Evolutionary conservation across 1,140 invertebrate genomes (phyloP).

Genomic region (Ostrea edulis): DNA sequence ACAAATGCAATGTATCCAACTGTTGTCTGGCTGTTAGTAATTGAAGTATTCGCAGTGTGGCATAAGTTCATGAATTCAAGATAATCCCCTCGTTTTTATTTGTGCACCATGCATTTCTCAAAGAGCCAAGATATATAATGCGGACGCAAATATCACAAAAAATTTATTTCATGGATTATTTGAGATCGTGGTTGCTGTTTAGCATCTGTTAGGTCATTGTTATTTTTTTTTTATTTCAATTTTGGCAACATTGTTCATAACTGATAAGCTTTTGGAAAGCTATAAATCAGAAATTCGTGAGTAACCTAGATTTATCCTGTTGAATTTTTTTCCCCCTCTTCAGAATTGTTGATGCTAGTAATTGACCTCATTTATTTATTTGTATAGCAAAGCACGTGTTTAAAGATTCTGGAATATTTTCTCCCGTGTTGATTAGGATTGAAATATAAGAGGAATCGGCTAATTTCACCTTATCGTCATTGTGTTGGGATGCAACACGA

Average conservation of each 20-base stretch:
- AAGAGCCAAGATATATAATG: constrained; percentile 16
- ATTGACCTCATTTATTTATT: constrained; percentile 35
- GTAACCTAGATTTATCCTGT: not conserved
- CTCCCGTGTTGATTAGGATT: constrained; percentile 10
- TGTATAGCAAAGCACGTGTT: not conserved
- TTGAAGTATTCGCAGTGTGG: not conserved
- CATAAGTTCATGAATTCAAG: not conserved
- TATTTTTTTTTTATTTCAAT: not conserved
- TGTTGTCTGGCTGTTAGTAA: not conserved
- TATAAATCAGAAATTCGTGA: constrained; percentile 35
- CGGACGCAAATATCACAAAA: not conserved
- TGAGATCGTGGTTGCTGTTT: not conserved
- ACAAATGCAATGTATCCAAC: not conserved
- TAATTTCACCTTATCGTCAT: constrained; percentile 15
- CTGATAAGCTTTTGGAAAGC: not conserved
- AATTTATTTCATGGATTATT: not conserved
- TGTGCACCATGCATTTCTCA: not conserved
- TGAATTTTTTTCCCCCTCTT: not conserved
- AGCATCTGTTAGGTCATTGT: constrained; percentile 28
- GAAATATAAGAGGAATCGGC: constrained; percentile 11
- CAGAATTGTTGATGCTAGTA: constrained; percentile 30
- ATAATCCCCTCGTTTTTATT: not conserved
- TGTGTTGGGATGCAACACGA: constrained; percentile 10
- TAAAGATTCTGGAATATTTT: constrained; percentile 11
- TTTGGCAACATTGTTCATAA: constrained; percentile 19